phyloP scores from a whole-genome alignment of 2,888 invertebrate genomes.

The Rotaria macrura region DNA sequence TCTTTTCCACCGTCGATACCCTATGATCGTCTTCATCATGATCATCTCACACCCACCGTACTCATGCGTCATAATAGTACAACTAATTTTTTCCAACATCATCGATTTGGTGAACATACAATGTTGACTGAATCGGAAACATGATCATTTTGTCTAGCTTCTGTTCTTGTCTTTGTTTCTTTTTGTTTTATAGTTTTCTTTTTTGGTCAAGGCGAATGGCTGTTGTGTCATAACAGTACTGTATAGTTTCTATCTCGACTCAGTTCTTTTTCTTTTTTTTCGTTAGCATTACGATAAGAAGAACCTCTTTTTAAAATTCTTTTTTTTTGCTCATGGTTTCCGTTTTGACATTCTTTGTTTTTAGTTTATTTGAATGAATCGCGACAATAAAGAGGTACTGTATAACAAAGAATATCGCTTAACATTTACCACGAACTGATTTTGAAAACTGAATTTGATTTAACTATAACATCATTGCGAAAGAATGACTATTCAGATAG shows the following conservation, averaged over 20 bases:
- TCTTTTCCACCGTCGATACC: not conserved
- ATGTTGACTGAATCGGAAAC: conserved; percentile 15
- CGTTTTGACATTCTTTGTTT: not conserved
- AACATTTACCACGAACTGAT: too few relatives aligned
- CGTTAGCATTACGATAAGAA: not conserved
- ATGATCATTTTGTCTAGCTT: not conserved
- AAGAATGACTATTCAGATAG: too few relatives aligned
- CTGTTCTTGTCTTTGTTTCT: not conserved
- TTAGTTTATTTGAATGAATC: conserved; percentile 3
- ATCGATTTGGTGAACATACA: not conserved
- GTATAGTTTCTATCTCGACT: not conserved
- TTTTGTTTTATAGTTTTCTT: not conserved
- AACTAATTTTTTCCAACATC: conserved; percentile 9
- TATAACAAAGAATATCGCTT: not conserved
- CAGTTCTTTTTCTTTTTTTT: not conserved
- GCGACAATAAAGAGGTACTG: not conserved
- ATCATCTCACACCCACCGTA: not conserved
- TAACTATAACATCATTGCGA: too few relatives aligned
- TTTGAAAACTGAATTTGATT: too few relatives aligned
- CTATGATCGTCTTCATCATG: not conserved
- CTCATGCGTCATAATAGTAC: not conserved
- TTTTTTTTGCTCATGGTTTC: not conserved
- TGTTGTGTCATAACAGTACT: conserved; percentile 18
- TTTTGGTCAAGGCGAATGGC: not conserved
- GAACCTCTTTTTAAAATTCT: not conserved